phyloP scores from a whole-genome alignment of 2,797 vertebrate genomes.

The Sphaeramia orbicularis region DNA sequence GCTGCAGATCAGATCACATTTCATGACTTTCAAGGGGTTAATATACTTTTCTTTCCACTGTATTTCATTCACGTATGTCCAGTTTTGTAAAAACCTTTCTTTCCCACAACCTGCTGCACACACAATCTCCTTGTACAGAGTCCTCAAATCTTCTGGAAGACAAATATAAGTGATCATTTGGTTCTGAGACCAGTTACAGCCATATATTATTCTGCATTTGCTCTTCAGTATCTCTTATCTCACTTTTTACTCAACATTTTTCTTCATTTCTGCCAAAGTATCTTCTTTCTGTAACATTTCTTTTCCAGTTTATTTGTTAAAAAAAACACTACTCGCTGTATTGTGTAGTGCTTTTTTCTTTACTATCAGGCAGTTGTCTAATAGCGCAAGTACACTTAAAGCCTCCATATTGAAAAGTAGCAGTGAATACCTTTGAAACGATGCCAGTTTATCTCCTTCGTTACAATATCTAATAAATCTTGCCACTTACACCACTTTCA shows the following conservation, averaged over 20 bases:
- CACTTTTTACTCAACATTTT: neutral
- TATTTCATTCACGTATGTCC: too few relatives aligned
- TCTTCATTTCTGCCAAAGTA: neutral
- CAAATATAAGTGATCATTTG: neutral
- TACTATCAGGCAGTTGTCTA: slow-evolving; percentile 19
- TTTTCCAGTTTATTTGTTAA: slow-evolving; percentile 4
- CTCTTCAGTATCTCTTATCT: slow-evolving; percentile 10
- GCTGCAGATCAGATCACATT: too few relatives aligned
- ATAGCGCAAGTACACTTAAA: neutral
- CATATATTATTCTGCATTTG: neutral
- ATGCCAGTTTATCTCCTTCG: neutral
- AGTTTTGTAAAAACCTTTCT: too few relatives aligned
- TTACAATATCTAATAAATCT: neutral
- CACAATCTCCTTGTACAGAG: too few relatives aligned
- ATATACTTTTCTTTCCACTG: too few relatives aligned
- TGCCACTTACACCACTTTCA: neutral
- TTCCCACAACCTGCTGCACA: too few relatives aligned
- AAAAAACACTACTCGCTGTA: neutral
- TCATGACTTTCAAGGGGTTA: too few relatives aligned
- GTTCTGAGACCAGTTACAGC: slow-evolving; percentile 11
- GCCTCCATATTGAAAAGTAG: neutral
- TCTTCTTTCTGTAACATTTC: neutral
- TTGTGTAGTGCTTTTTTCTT: slow-evolving; percentile 10
- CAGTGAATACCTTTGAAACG: neutral
- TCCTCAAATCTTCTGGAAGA: too few relatives aligned